phyloP scores from a whole-genome alignment of 2,113 vertebrate species.

The Lophotis ruficrista region DNA sequence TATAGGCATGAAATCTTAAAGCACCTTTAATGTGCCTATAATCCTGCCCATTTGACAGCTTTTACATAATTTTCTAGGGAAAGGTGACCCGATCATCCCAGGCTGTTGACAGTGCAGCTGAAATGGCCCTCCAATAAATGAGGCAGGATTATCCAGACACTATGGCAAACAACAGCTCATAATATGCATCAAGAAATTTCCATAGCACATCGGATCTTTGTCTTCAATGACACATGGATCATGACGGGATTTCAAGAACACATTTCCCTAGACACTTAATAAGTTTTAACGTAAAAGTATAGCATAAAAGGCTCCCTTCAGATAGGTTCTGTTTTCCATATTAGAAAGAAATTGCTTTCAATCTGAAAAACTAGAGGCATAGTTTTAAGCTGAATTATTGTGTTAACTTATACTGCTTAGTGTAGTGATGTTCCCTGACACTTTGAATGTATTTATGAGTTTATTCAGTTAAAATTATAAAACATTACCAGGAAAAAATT shows the following conservation, averaged over 20 bases:
- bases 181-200: conserved; percentile 76
- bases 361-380: conserved; percentile 24
- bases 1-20: conserved; percentile 73
- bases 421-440: neutral
- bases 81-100: conserved; percentile 82
- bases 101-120: conserved; percentile 77
- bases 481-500: neutral
- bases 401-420: conserved; percentile 1
- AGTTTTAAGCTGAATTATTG: conserved; percentile 41
- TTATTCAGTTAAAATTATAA: conserved; percentile 51
- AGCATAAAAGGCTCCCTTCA: conserved; percentile 34
- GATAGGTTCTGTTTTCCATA: conserved; percentile 18
- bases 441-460: conserved; percentile 41
- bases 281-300: conserved; percentile 65
- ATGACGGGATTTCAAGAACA: conserved; percentile 61
- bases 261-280: conserved; percentile 61
- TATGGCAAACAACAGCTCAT: conserved; percentile 80
- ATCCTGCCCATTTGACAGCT: conserved; percentile 86
- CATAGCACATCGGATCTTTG: conserved; percentile 68
- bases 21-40: conserved; percentile 74
- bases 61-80: conserved; percentile 86
- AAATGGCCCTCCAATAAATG: conserved; percentile 78
- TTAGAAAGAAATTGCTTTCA: conserved; percentile 38
- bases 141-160: conserved; percentile 78
- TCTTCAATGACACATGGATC: conserved; percentile 68